Conservation (phyloP, 2,113 vertebrate genomes). For the Hippolais icterina region DNA sequence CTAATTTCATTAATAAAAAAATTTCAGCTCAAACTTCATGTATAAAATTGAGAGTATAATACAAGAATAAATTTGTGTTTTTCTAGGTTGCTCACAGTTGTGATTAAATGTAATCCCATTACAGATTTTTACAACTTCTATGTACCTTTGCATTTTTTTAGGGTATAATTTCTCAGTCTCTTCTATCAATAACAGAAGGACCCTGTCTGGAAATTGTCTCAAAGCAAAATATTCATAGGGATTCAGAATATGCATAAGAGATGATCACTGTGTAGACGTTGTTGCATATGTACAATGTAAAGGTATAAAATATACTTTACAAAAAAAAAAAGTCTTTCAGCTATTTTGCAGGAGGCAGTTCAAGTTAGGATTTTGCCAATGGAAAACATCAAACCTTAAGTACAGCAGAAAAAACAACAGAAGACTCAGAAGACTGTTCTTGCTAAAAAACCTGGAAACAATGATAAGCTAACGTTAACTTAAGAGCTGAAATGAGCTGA, state of each 20-base stretch:
- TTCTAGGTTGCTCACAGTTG: neutral
- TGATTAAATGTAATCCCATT: neutral
- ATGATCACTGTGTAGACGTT: neutral
- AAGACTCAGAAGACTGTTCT: neutral
- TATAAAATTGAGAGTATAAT: neutral
- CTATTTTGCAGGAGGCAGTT: neutral
- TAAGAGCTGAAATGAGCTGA: neutral
- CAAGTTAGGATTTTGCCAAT: neutral
- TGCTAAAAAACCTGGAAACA: neutral
- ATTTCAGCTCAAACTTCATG: neutral
- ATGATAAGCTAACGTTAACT: neutral
- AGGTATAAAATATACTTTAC: neutral
- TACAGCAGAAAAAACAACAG: neutral
- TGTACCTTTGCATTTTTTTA: neutral
- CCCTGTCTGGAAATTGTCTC: neutral
- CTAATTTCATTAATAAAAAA: neutral
- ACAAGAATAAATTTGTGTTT: neutral
- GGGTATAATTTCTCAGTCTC: neutral
- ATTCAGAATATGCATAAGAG: neutral
- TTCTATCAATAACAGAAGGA: neutral
- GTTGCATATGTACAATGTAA: neutral
- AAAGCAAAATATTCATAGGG: neutral
- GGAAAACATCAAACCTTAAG: neutral
- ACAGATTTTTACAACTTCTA: neutral
- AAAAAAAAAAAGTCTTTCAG: neutral